Evolutionary conservation across 64 coral and sea anemone species (phyloP).

Genomic region (Montipora efflorescens): DNA sequence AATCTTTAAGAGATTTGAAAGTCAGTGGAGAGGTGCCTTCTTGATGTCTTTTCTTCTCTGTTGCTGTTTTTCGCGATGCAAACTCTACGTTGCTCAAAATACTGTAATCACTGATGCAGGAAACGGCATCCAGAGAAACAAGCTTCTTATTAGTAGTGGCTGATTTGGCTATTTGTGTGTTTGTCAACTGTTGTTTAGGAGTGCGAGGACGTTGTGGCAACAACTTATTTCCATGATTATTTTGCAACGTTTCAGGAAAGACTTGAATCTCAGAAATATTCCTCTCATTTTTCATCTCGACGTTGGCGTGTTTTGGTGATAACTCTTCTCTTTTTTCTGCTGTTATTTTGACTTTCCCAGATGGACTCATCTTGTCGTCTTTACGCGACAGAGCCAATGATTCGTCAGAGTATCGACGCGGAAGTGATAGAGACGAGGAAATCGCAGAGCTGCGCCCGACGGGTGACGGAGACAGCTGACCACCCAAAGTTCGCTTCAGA

Average conservation of each 20-base stretch:
- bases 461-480: neutral
- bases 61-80: slow-evolving; percentile 29
- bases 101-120: slow-evolving; percentile 89
- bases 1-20: slow-evolving; percentile 87
- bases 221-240: slow-evolving; percentile 39
- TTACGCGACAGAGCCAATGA: slow-evolving; percentile 44
- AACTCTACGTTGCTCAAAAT: slow-evolving; percentile 78
- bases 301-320: neutral
- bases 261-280: slow-evolving; percentile 83
- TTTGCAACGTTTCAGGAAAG: slow-evolving; percentile 55
- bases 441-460: slow-evolving; percentile 21
- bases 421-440: slow-evolving; percentile 1
- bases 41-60: slow-evolving; percentile 23
- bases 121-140: slow-evolving; percentile 82
- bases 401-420: slow-evolving; percentile 13
- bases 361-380: slow-evolving; percentile 33
- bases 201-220: slow-evolving; percentile 50
- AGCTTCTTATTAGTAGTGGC: slow-evolving; percentile 1
- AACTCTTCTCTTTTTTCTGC: neutral
- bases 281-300: neutral
- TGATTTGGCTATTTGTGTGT: slow-evolving; percentile 15
- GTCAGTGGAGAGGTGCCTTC: slow-evolving; percentile 72
- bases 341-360: slow-evolving; percentile 21
- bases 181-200: slow-evolving; percentile 24
- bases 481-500: slow-evolving; percentile 1